phyloP scores from a whole-genome alignment of 2,113 vertebrate species.

The Triplophysa rosa region DNA sequence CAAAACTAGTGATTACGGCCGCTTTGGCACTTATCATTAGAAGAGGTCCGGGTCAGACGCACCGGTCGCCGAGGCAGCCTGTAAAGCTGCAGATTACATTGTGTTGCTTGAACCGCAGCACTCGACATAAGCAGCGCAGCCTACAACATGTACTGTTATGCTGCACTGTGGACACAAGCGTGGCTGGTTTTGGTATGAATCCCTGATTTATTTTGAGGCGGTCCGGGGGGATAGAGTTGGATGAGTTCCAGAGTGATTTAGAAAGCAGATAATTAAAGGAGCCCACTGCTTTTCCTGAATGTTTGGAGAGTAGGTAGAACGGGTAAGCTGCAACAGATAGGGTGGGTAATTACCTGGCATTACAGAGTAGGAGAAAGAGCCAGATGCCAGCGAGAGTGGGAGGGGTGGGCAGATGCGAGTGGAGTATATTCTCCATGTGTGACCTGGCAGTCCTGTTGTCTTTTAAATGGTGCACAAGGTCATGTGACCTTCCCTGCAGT shows the following conservation, averaged over 20 bases:
- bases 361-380: constrained; percentile 46
- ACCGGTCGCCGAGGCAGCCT: constrained; percentile 14
- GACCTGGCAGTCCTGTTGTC: constrained; percentile 40
- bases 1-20: constrained; percentile 48
- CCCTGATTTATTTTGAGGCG: constrained; percentile 48
- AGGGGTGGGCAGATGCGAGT: constrained; percentile 21
- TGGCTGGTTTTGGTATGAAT: constrained; percentile 44
- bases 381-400: constrained; percentile 43
- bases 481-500: constrained; percentile 15
- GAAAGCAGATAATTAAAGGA: constrained; percentile 55
- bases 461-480: constrained; percentile 15
- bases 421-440: constrained; percentile 13
- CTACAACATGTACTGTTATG: constrained; percentile 17
- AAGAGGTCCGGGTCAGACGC: constrained; percentile 44
- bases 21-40: constrained; percentile 51
- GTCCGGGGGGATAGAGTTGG: constrained; percentile 41
- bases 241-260: constrained; percentile 31
- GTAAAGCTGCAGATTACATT: constrained; percentile 36
- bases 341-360: constrained; percentile 55
- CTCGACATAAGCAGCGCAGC: constrained; percentile 30
- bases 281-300: constrained; percentile 38
- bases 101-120: constrained; percentile 20
- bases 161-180: constrained; percentile 35
- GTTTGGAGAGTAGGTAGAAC: constrained; percentile 50
- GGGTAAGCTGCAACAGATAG: constrained; percentile 54